A percentile compares a stretch with the other conserved stretches of the same genome.
phyloP scores from a whole-genome alignment of 64 coral and sea anemone species.

The Catalaphyllia jardinei region DNA sequence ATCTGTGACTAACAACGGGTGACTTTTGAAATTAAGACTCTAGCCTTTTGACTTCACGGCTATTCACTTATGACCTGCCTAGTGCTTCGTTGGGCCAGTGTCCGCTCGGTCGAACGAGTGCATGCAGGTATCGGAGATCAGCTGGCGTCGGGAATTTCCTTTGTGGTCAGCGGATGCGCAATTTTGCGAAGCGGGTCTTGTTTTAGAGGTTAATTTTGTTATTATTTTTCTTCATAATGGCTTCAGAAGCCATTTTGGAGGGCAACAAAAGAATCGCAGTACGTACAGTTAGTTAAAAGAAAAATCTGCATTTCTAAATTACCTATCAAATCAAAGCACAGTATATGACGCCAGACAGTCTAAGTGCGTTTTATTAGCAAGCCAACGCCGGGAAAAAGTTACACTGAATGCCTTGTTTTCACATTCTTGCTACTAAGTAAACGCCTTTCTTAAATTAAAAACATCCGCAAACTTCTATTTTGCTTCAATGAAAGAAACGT shows the following conservation, averaged over 20 bases:
- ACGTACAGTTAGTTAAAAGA: background rate
- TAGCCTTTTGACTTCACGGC: too few relatives aligned
- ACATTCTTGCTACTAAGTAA: background rate
- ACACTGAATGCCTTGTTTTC: background rate
- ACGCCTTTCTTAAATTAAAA: background rate
- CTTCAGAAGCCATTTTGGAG: background rate
- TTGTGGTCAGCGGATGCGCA: too few relatives aligned
- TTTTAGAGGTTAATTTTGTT: too few relatives aligned
- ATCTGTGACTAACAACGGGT: too few relatives aligned
- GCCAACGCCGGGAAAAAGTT: background rate
- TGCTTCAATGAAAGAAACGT: background rate
- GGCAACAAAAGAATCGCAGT: background rate
- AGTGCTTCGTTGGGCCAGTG: too few relatives aligned
- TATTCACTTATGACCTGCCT: too few relatives aligned
- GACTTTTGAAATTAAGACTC: too few relatives aligned
- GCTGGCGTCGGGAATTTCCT: too few relatives aligned
- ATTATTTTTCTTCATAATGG: background rate
- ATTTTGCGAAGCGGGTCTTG: too few relatives aligned
- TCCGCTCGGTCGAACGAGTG: too few relatives aligned
- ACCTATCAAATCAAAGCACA: background rate
- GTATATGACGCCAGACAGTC: background rate
- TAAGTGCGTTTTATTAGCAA: conserved; percentile 1
- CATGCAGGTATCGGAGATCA: too few relatives aligned
- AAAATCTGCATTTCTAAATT: background rate
- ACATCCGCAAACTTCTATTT: background rate